Percentiles rank a stretch among this genome's conserved stretches.
phyloP scores from a whole-genome alignment of 92 coral and sea anemone genomes.

The Parazoanthus atlanticus region DNA sequence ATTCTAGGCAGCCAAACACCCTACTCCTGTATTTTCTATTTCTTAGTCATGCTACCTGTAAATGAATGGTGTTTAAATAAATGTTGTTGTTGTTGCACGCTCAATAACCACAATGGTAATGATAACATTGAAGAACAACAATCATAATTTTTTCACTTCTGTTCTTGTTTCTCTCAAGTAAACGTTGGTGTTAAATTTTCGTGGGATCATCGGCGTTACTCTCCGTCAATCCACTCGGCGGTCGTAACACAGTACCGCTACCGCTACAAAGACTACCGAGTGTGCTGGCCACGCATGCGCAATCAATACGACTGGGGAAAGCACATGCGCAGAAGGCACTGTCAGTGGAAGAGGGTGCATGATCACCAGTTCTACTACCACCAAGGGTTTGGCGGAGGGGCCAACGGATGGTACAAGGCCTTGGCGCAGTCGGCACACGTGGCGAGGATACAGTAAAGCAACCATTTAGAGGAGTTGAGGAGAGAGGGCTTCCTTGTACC shows the following conservation, averaged over 20 bases:
- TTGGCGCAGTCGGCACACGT: conserved; percentile 38
- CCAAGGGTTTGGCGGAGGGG: conserved; percentile 31
- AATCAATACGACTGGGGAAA: not conserved
- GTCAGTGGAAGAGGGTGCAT: conserved; percentile 32
- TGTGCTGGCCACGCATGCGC: conserved; percentile 29
- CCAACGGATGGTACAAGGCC: conserved; percentile 37
- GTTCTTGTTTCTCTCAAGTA: not conserved
- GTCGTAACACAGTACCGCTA: conserved; percentile 41
- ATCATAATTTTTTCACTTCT: too few species aligned
- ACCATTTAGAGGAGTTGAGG: not conserved
- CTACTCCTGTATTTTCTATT: too few species aligned
- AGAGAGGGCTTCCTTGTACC: not conserved
- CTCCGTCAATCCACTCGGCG: conserved; percentile 31
- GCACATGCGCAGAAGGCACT: conserved; percentile 17
- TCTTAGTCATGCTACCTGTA: too few species aligned
- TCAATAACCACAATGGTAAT: too few species aligned
- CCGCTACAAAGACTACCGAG: conserved; percentile 36
- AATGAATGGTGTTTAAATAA: too few species aligned
- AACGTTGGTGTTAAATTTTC: conserved; percentile 31
- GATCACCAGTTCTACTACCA: conserved; percentile 36
- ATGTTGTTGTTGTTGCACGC: too few species aligned
- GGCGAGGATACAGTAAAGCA: not conserved
- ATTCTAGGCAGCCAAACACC: too few species aligned
- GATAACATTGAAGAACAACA: too few species aligned
- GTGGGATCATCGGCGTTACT: conserved; percentile 34